Evolutionary conservation across 2,888 invertebrate species (phyloP).

Genomic region (Mermis nigrescens): DNA sequence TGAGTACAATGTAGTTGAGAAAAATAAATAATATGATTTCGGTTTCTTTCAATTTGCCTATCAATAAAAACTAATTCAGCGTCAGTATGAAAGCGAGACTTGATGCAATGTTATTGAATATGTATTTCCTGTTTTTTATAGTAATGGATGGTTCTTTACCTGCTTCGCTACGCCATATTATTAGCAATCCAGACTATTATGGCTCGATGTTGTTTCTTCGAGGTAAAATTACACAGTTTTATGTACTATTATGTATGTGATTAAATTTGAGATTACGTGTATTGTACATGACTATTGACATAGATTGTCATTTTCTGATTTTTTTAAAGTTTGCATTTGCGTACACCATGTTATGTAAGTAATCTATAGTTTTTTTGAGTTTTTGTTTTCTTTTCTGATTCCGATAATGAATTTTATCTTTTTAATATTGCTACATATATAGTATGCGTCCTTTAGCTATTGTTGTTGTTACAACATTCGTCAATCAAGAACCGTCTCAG

Average conservation of each 20-base stretch:
- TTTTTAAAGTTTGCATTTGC: too few species aligned
- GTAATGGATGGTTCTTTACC: conserved; percentile 69
- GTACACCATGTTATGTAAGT: too few species aligned
- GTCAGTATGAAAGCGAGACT: too few species aligned
- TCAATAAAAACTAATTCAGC: too few species aligned
- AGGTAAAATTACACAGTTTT: conserved; percentile 37
- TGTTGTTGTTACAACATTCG: conserved; percentile 64
- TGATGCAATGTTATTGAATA: too few species aligned
- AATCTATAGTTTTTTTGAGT: too few species aligned
- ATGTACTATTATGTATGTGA: too few species aligned
- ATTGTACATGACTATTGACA: neutral
- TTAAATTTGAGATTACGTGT: conserved; percentile 3
- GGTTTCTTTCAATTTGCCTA: too few species aligned
- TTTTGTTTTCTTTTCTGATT: neutral
- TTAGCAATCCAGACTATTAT: conserved; percentile 71
- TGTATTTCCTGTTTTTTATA: too few species aligned
- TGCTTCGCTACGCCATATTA: conserved; percentile 53
- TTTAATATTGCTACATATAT: too few species aligned
- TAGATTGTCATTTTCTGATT: neutral
- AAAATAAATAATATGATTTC: too few species aligned
- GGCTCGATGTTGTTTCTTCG: conserved; percentile 62
- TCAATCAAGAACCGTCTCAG: conserved; percentile 55
- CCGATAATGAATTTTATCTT: neutral
- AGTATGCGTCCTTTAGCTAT: conserved; percentile 41
- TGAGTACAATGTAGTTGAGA: too few species aligned